Evolutionary conservation across 2,888 invertebrate species (phyloP).

Genomic region (Cheilosia impressa): DNA sequence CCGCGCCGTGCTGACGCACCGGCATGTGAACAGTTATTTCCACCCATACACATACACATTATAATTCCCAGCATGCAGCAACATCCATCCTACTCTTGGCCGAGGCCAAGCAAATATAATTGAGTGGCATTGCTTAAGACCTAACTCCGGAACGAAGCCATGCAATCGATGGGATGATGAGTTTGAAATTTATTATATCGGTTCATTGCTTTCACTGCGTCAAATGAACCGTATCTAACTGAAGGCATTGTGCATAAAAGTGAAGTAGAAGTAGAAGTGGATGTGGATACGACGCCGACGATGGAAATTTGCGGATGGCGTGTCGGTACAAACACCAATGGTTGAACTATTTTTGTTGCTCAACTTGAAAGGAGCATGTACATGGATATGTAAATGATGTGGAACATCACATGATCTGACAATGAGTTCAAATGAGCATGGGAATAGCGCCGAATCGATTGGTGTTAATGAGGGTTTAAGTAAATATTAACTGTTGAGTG

Average conservation of each 20-base stretch:
- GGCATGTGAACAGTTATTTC: not conserved
- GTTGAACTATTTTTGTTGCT: conserved; percentile 24
- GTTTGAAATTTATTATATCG: conserved; percentile 57
- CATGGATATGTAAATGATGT: conserved; percentile 38
- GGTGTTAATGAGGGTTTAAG: not conserved
- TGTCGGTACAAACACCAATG: conserved; percentile 17
- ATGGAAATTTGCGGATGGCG: not conserved
- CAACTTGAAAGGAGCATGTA: not conserved
- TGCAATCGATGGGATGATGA: conserved; percentile 63
- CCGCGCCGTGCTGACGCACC: not conserved
- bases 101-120: conserved; percentile 34
- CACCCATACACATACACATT: not conserved
- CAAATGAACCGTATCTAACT: conserved; percentile 63
- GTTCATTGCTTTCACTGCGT: conserved; percentile 56
- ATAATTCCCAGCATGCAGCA: not conserved
- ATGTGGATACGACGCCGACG: not conserved
- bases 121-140: conserved; percentile 56
- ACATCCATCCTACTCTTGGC: not conserved
- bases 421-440: not conserved
- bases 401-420: conserved; percentile 30
- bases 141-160: conserved; percentile 5
- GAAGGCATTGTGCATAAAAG: conserved; percentile 45
- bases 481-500: not conserved
- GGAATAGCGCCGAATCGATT: not conserved
- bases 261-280: conserved; percentile 14